Evolutionary conservation across 2,113 vertebrate species (phyloP), one percentile per base, ranked within the genome.

Genomic region (Pteropus alecto): DNA sequence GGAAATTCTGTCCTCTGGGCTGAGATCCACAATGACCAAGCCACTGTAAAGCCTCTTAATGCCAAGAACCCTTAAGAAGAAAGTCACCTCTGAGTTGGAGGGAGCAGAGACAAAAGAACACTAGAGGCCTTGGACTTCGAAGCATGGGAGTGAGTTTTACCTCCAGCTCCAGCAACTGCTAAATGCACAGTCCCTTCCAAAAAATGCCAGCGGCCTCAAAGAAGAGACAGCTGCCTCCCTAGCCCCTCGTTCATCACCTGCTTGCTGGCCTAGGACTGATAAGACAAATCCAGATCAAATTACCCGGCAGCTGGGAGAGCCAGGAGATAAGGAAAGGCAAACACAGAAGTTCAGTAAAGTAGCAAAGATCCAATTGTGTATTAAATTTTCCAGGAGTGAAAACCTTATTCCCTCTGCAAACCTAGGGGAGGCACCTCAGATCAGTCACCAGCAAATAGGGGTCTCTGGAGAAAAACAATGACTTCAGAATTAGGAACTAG

Each of bases 231-330:
- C 96, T 93, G 93, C 30, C 26, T 43, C 54, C 54, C 85, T 38
- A 30, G 28, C 60, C 79, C 28, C 43, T 67, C 60, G 9, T 19
- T 92, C 30, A 6, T 79, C 95, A 94, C 90, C 94, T 96, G 90
- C 92, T 79, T 65, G 76, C 90, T 74, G 87, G 83, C 65, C 89
- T 58, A n/a, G 63, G 58, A 41, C 76, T 87, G 92, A 97, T 90
- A 95, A 94, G 83, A 78, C 85, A 88, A 85, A 88, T 86, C 63
- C 87, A 90, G 93, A 87, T 96, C 78, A 51, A 93, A 77, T 96
- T 84, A 61, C 84, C 74, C 60, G 60, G 93, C 94, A 95, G 91
- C 94, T 94, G 95, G 46, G 79, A 90, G 87, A 74, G 74, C 77
- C 5, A 35, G 2, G 41, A 46, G 76, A 91, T 93, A 92, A 95